Evolutionary conservation across 2,113 vertebrate species (phyloP), one percentile per base, ranked within the genome.

Genomic region (Neotoma lepida): DNA sequence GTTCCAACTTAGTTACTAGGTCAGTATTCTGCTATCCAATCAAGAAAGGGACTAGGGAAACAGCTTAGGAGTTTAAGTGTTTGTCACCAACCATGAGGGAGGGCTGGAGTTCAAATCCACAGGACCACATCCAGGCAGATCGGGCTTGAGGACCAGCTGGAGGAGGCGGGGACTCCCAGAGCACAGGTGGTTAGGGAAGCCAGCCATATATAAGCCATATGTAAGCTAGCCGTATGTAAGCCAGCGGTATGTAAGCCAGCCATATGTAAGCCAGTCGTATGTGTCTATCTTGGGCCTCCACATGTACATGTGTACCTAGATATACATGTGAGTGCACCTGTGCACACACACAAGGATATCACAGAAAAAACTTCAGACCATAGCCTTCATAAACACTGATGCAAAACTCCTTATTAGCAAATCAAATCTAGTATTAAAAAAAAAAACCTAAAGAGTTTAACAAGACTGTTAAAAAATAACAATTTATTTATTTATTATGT

Each of bases 381-480:
- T 6, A 61, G n/a, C 77, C 6, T 41, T 90, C 64, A 44, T 35
- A 66, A 82, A 70, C 61, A 61, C 0, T 91, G 24, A 66, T 76
- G 7, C 33, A 93, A 95, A 96, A 95, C 71, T 64, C 30, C 28
- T 88, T 86, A 84, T 33, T 80, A 92, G 63, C 49, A 96, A 90
- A 92, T 92, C 46, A 95, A 93, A 95, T 39, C 46, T 41, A 89
- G 63, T 80, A 94, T 66, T 87, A 35, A 80, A 74, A 93, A 81
- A 84, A 85, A 54, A 26, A 17, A 87, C 68, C 24, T 74, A 81
- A 46, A 73, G 8, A 49, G 4, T 78, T 95, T 97, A n/a, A n/a
- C 66, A 66, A 95, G 17, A 88, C 82, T n/a, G n/a, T n/a, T n/a
- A n/a, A n/a, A n/a, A n/a, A n/a, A n/a, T n/a, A n/a, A n/a, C n/a